Evolutionary conservation across 2,797 vertebrate species (phyloP).

Genomic region (Otus scops): DNA sequence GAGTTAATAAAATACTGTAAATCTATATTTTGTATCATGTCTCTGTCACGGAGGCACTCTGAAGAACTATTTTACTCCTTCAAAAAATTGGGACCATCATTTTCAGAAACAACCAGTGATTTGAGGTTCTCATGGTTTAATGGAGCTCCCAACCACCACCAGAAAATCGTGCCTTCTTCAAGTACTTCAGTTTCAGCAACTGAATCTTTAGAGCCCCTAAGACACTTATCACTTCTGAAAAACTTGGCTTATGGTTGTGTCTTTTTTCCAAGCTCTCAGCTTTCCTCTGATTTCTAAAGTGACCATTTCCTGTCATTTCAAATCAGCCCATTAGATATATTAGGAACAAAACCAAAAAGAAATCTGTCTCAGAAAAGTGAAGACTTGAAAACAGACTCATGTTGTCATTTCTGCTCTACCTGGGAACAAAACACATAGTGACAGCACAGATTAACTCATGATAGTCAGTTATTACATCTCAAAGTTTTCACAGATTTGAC

Average conservation of each 20-base stretch:
- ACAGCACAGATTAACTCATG: not conserved
- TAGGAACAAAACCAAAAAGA: not conserved
- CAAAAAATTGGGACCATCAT: not conserved
- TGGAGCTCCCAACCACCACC: not conserved
- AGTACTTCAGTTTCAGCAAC: not conserved
- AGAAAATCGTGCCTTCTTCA: not conserved
- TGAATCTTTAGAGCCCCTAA: not conserved
- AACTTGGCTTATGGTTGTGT: not conserved
- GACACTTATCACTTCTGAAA: not conserved
- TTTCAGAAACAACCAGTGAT: not conserved
- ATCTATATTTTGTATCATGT: rapidly evolving
- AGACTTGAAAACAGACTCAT: not conserved
- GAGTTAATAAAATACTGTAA: not conserved
- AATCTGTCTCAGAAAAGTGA: not conserved
- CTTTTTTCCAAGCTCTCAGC: not conserved
- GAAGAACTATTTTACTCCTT: not conserved
- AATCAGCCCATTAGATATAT: not conserved
- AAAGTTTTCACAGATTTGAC: not conserved
- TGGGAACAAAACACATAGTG: not conserved
- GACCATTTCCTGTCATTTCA: not conserved
- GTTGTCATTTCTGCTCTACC: not conserved
- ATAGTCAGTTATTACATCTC: not conserved
- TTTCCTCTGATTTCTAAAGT: not conserved
- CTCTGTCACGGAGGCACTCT: not conserved
- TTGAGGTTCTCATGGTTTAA: not conserved